Conservation (phyloP, 1,140 invertebrate species). For the Bactericera cockerelli region DNA sequence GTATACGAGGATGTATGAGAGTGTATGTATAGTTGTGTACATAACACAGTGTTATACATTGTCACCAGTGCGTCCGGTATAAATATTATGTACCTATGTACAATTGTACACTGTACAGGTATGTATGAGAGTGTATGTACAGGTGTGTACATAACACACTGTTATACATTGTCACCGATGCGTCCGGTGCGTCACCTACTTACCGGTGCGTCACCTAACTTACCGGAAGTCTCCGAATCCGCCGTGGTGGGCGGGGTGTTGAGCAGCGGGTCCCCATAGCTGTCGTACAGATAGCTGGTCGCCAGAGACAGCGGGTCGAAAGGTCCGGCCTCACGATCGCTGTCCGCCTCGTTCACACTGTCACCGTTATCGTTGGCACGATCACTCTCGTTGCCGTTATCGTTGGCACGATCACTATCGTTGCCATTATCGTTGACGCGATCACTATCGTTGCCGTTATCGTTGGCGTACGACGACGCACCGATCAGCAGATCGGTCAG, state of each 20-base stretch:
- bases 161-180: too few relatives aligned
- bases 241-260: not conserved
- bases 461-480: not conserved
- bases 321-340: too few relatives aligned
- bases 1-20: too few relatives aligned
- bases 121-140: too few relatives aligned
- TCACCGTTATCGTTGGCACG: not conserved
- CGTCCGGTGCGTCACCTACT: too few relatives aligned
- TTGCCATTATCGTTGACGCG: not conserved
- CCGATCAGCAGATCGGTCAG: slow-evolving; percentile 1
- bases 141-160: too few relatives aligned
- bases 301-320: not conserved
- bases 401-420: too few relatives aligned
- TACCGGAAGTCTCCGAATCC: slow-evolving; percentile 3
- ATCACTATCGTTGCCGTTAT: not conserved
- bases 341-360: not conserved
- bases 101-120: too few relatives aligned
- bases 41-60: too few relatives aligned
- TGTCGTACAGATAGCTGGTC: not conserved
- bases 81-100: too few relatives aligned
- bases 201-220: not conserved
- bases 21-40: too few relatives aligned
- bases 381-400: not conserved
- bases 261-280: slow-evolving; percentile 2
- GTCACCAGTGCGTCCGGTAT: too few relatives aligned